Percentiles rank a stretch among this genome's conserved stretches.
Conservation (phyloP, 2,888 invertebrate species). For the Pristionchus entomophagus region DNA sequence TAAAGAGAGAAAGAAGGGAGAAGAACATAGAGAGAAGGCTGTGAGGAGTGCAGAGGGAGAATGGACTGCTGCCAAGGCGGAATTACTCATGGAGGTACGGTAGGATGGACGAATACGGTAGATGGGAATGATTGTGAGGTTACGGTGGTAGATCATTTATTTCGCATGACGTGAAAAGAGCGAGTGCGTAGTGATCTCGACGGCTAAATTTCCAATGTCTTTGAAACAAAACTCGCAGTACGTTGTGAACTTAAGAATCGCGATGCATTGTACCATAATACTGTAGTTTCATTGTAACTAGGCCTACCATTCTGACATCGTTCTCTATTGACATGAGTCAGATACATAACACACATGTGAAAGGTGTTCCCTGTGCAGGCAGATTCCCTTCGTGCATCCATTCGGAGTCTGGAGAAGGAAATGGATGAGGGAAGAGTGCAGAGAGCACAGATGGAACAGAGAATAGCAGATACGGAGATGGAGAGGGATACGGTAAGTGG, state of each 20-base stretch:
- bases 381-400: conserved; percentile 47
- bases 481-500: conserved; percentile 41
- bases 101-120: background rate
- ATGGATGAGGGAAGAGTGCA: conserved; percentile 22
- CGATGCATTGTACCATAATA: too few species aligned
- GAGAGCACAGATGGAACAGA: conserved; percentile 41
- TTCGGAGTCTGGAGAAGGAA: conserved; percentile 42
- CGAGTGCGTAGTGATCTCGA: too few species aligned
- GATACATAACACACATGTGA: too few species aligned
- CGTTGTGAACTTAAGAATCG: too few species aligned
- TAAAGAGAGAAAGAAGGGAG: conserved; percentile 53
- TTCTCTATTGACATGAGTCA: too few species aligned
- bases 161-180: too few species aligned
- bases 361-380: conserved; percentile 33
- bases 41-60: conserved; percentile 53
- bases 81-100: conserved; percentile 45
- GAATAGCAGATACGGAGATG: conserved; percentile 14
- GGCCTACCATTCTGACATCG: too few species aligned
- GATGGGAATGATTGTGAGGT: background rate
- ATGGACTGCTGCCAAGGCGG: conserved; percentile 50
- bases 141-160: too few species aligned
- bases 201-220: too few species aligned
- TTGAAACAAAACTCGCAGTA: too few species aligned
- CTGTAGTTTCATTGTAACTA: too few species aligned
- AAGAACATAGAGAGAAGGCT: conserved; percentile 55